Base-by-base conservation (phyloP, 2,113 vertebrate genomes). In the Gopherus flavomarginatus region DNA sequence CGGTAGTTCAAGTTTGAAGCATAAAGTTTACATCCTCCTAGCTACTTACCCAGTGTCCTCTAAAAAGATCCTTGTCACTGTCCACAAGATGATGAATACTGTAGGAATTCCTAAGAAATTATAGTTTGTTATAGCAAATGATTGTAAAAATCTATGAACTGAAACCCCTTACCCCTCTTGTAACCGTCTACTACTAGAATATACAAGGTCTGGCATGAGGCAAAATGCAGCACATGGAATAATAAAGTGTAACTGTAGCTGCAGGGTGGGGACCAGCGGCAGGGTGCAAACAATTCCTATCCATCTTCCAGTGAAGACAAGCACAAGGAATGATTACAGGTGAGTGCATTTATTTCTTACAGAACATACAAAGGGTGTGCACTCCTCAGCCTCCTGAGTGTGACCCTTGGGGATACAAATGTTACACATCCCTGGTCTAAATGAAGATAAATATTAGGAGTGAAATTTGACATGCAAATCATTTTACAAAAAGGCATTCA, bases 41-140 rank as follows among this genome's bases (percentile, higher is more conserved):
- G 8, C 31, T 89, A 98, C 98, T 98, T 97, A 99, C 99, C 98
- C 99, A 0, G 98, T 99, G 96, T 99, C 98, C 50, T 99, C 99
- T n/a, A 99, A 94, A 81, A 98, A 98, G 93, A 99, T 96, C 92
- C 99, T 97, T 42, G 98, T 97, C 62, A 98, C 93, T 17, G 98
- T 98, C 99, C 99, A 99, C 0, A 96, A 98, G 5, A 97, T 97
- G 17, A 98, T 98, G 87, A 99, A 99, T 93, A 99, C 56, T 0
- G 98, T 98, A 94, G 99, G 99, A 95, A 99, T 98, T 83, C 99
- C 99, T 99, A 97, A 5, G 19, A 95, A 96, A 89, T 94, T 87
- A 94, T 14, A 81, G 2, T 2, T 81, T 95, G 65, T 69, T 69
- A 38, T 52, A 81, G 26, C 85, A 38, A 19, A 81, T n/a, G 52